Evolutionary conservation across 2,888 invertebrate genomes (phyloP).

Genomic region (Drosophila neotestacea): DNA sequence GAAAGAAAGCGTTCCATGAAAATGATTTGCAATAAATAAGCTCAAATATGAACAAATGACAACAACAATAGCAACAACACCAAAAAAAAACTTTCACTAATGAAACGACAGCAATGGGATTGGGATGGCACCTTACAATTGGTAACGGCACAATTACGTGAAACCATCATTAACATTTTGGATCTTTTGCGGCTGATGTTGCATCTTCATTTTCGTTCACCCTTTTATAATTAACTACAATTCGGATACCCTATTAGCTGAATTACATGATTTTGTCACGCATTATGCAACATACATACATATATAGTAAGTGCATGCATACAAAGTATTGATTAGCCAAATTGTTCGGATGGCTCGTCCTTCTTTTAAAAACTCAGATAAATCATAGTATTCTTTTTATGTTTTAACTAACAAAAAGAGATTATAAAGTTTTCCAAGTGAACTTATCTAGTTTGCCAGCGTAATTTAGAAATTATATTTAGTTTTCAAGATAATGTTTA

Average conservation of each 20-base stretch:
- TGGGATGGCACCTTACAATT: constrained; percentile 57
- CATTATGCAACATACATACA: constrained; percentile 9
- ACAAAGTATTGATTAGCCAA: neutral
- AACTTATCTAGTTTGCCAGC: no score
- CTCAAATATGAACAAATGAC: constrained; percentile 39
- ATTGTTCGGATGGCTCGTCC: neutral
- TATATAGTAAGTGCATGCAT: neutral
- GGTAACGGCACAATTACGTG: constrained; percentile 58
- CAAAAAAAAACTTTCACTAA: constrained; percentile 66
- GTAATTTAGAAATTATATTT: no score
- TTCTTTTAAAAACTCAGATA: neutral
- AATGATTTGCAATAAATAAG: constrained; percentile 66
- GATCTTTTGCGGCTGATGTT: constrained; percentile 5
- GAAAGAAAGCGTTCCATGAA: constrained; percentile 54
- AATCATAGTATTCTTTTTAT: no score
- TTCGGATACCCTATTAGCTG: constrained; percentile 1
- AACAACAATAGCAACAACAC: constrained; percentile 17
- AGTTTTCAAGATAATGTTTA: no score
- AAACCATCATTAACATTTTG: constrained; percentile 47
- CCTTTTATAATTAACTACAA: constrained; percentile 7
- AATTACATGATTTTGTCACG: constrained; percentile 1
- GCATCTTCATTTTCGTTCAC: constrained; percentile 9
- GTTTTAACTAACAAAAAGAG: no score
- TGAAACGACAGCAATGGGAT: constrained; percentile 28
- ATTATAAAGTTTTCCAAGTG: neutral